phyloP scores from a whole-genome alignment of 1,140 invertebrate genomes.

The Melanaphis sacchari region DNA sequence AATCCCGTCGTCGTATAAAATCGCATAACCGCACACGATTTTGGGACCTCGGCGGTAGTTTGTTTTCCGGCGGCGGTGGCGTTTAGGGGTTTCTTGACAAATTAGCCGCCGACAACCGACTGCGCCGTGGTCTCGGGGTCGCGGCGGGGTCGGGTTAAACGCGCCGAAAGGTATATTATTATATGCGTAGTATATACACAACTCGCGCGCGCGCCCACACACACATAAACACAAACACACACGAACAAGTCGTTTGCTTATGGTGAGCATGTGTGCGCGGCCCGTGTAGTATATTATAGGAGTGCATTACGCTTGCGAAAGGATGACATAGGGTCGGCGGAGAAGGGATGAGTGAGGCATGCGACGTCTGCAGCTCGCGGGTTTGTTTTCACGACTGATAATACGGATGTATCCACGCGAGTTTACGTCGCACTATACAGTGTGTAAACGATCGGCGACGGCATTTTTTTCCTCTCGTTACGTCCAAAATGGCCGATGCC shows the following conservation, averaged over 20 bases:
- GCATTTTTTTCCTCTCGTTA: not conserved
- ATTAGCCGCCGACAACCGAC: slow-evolving; percentile 47
- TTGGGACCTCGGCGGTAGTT: not conserved
- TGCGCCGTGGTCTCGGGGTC: not conserved
- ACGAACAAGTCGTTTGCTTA: too few relatives aligned
- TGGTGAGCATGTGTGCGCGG: not conserved
- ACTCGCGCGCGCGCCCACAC: not conserved
- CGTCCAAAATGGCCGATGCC: not conserved
- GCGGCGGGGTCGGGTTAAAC: slow-evolving; percentile 17
- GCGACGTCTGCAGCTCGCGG: not conserved
- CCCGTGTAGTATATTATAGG: not conserved
- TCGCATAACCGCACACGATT: not conserved
- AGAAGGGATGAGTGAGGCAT: not conserved
- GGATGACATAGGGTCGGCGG: too few relatives aligned
- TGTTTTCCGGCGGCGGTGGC: not conserved
- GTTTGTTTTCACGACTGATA: not conserved
- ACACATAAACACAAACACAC: too few relatives aligned
- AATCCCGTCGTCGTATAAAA: not conserved
- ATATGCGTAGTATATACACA: not conserved
- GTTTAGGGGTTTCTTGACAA: slow-evolving; percentile 55
- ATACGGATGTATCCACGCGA: not conserved
- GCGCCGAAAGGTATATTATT: not conserved
- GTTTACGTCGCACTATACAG: not conserved
- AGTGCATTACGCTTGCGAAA: not conserved
- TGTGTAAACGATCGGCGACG: not conserved